A percentile compares a stretch with the other conserved stretches of the same genome.
phyloP scores from a whole-genome alignment of 92 coral and sea anemone species.

The Metridium senile region DNA sequence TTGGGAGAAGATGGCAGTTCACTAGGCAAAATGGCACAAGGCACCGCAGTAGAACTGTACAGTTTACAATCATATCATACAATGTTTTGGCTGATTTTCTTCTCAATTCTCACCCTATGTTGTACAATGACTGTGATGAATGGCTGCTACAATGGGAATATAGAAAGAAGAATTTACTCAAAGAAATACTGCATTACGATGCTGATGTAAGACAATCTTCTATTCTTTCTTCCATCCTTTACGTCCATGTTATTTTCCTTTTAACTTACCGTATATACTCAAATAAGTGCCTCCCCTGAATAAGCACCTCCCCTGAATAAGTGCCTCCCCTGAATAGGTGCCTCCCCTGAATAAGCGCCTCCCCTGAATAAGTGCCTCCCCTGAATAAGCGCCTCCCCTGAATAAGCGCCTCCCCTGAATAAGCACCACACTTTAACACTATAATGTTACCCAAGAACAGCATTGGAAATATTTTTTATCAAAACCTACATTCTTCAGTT shows the following conservation, averaged over 20 bases:
- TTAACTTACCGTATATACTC: too few species aligned
- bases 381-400: too few species aligned
- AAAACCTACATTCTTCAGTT: too few species aligned
- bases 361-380: too few species aligned
- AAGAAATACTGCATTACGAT: slow-evolving; percentile 71
- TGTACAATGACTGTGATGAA: slow-evolving; percentile 60
- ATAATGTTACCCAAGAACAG: too few species aligned
- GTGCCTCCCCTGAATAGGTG: too few species aligned
- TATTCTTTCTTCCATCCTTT: neutral
- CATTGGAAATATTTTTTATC: too few species aligned
- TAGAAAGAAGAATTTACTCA: slow-evolving; percentile 77
- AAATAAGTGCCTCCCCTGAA: too few species aligned
- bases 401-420: too few species aligned
- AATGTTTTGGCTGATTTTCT: slow-evolving; percentile 85
- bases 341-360: too few species aligned
- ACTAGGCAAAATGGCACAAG: slow-evolving; percentile 26
- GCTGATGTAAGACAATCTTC: slow-evolving; percentile 86
- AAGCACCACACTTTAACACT: too few species aligned
- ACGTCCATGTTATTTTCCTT: neutral
- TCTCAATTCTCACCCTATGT: slow-evolving; percentile 52
- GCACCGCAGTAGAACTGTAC: slow-evolving; percentile 40
- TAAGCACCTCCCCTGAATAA: too few species aligned
- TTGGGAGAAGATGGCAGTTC: slow-evolving; percentile 52
- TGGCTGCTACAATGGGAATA: slow-evolving; percentile 88
- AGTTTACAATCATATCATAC: slow-evolving; percentile 81